Conservation (phyloP, 2,797 vertebrate genomes). For the Mycteria americana region DNA sequence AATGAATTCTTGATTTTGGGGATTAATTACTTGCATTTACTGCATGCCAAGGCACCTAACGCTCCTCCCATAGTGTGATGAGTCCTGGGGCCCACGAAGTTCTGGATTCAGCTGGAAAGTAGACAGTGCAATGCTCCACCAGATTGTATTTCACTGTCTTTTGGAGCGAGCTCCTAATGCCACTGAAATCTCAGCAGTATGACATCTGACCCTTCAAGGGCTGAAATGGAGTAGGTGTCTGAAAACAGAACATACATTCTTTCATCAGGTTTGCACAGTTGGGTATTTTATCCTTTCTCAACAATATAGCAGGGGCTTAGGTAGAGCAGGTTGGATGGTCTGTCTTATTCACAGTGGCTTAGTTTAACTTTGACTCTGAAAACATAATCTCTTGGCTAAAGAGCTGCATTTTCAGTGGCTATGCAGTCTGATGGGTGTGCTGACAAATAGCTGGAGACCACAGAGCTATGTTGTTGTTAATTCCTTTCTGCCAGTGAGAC, state of each 20-base stretch:
- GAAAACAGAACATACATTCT: neutral
- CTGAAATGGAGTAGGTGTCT: neutral
- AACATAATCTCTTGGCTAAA: neutral
- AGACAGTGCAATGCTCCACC: neutral
- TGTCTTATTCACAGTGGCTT: neutral
- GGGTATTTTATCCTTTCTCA: neutral
- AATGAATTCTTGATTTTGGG: neutral
- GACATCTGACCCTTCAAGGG: neutral
- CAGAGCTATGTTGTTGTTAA: neutral
- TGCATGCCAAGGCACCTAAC: neutral
- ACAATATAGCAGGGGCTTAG: neutral
- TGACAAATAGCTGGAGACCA: neutral
- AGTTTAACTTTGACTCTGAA: neutral
- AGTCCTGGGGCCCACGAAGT: neutral
- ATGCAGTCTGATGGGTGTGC: neutral
- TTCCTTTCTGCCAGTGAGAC: neutral
- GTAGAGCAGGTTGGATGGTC: neutral
- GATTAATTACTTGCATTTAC: neutral
- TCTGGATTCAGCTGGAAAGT: neutral
- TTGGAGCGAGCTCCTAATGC: neutral
- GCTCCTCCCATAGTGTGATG: neutral
- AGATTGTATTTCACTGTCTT: neutral
- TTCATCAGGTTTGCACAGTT: neutral
- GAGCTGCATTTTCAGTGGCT: neutral
- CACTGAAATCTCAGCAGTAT: neutral